A percentile compares a stretch with the other conserved stretches of the same genome.
phyloP scores from a whole-genome alignment of 1,140 invertebrate genomes.

The Mesaphorura yosii region DNA sequence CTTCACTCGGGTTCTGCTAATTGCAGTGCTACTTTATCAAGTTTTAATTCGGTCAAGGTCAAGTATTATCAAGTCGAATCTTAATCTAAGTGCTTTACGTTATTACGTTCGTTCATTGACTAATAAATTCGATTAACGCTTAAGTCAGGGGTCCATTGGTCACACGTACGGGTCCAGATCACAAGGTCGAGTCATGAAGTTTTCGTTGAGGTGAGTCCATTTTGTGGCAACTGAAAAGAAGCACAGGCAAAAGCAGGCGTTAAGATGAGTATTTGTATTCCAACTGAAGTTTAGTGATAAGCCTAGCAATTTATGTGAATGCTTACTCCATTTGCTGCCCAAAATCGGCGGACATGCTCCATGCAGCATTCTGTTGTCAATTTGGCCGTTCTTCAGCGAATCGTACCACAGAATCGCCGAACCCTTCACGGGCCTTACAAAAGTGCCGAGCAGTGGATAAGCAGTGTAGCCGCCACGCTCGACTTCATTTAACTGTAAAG shows the following conservation, averaged over 20 bases:
- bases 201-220: constrained; percentile 20
- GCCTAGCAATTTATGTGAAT: neutral
- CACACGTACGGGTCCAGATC: neutral
- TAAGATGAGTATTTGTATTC: too few species aligned
- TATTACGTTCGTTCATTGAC: too few species aligned
- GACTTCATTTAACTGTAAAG: constrained; percentile 11
- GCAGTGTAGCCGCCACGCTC: constrained; percentile 6
- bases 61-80: too few species aligned
- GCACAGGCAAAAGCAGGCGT: too few species aligned
- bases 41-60: too few species aligned
- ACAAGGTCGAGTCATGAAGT: constrained; percentile 14
- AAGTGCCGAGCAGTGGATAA: constrained; percentile 11
- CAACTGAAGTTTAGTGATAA: too few species aligned
- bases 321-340: constrained; percentile 19
- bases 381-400: constrained; percentile 7
- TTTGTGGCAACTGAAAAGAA: constrained; percentile 21
- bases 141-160: too few species aligned
- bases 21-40: too few species aligned
- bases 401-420: constrained; percentile 20
- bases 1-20: too few species aligned
- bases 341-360: constrained; percentile 11
- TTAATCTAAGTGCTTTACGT: too few species aligned
- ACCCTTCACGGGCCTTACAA: constrained; percentile 15
- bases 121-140: too few species aligned
- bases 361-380: constrained; percentile 16